A percentile compares a stretch with the other conserved stretches of the same genome.
These are phyloP conservation scores for Oenanthe oenanthe DNA, from an alignment of 2,113 vertebrate genomes.

Conservation along the genomic window DNA sequence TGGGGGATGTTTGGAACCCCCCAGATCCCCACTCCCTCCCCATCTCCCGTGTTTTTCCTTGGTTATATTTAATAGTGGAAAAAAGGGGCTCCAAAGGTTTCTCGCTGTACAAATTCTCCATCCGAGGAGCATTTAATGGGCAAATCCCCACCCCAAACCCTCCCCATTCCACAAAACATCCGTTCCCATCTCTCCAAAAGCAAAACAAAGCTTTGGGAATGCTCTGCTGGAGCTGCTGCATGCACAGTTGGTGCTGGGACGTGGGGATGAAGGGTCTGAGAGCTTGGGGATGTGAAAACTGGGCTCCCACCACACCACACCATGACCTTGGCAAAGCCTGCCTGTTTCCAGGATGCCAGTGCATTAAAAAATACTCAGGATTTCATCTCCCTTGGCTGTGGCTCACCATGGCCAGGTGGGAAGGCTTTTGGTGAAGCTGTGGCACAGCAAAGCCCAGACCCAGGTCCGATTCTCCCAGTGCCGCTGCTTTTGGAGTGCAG, in stretches of 20 bases:
- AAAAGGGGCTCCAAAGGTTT: neutral
- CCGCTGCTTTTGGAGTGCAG: neutral
- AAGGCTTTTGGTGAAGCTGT: neutral
- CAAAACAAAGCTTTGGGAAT: neutral
- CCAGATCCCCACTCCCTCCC: neutral
- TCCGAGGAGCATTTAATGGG: neutral
- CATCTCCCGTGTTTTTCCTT: rapidly evolving
- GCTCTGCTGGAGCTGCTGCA: neutral
- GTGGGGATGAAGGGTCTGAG: rapidly evolving
- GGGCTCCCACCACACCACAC: rapidly evolving
- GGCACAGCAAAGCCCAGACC: rapidly evolving
- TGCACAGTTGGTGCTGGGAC: rapidly evolving
- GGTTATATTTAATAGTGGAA: neutral
- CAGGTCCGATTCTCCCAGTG: rapidly evolving
- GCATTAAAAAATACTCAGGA: neutral
- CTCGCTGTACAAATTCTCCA: neutral
- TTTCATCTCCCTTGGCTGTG: neutral
- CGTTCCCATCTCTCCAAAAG: neutral
- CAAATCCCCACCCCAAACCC: neutral
- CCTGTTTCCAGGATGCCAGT: rapidly evolving
- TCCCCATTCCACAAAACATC: neutral
- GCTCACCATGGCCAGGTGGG: neutral
- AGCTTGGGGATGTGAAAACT: neutral
- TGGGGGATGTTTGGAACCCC: neutral
- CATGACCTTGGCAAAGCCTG: neutral